These are phyloP conservation scores for Ophion obscuratus DNA, from an alignment of 2,888 invertebrate species.

Conservation along the genomic window DNA sequence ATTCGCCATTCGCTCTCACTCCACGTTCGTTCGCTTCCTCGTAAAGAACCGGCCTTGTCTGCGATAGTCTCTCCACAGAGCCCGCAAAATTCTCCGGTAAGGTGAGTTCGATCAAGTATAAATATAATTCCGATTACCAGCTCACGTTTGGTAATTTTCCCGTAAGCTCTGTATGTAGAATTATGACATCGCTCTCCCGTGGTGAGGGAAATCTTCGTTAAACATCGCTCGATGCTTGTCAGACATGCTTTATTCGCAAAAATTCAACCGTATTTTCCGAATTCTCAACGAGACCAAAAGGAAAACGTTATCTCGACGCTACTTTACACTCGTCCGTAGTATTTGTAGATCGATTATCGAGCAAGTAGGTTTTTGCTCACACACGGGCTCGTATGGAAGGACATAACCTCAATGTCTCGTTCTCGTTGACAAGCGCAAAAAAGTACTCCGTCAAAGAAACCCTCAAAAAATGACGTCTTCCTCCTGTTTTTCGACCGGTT, in stretches of 20 bases:
- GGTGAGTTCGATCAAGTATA: not conserved
- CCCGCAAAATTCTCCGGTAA: not conserved
- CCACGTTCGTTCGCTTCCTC: not conserved
- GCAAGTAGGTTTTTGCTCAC: not conserved
- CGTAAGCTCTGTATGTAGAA: not conserved
- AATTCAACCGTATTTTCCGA: not conserved
- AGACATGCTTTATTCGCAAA: not conserved
- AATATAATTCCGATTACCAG: not conserved
- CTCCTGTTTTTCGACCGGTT: not conserved
- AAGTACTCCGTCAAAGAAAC: too few species aligned
- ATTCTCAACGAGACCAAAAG: too few species aligned
- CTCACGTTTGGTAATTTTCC: not conserved
- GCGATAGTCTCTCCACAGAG: too few species aligned
- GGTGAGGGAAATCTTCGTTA: not conserved
- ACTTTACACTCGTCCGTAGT: not conserved
- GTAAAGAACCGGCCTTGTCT: not conserved
- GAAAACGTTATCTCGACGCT: not conserved
- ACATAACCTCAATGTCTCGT: conserved; percentile 5
- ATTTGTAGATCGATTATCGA: not conserved
- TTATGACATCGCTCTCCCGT: not conserved
- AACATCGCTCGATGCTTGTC: not conserved
- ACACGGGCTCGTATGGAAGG: not conserved
- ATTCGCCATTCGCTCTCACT: not conserved
- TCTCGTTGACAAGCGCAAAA: not conserved
- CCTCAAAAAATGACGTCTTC: not conserved